These are phyloP conservation scores for Mionectes macconnelli DNA, from an alignment of 2,113 vertebrate genomes.

Conservation along the genomic window DNA sequence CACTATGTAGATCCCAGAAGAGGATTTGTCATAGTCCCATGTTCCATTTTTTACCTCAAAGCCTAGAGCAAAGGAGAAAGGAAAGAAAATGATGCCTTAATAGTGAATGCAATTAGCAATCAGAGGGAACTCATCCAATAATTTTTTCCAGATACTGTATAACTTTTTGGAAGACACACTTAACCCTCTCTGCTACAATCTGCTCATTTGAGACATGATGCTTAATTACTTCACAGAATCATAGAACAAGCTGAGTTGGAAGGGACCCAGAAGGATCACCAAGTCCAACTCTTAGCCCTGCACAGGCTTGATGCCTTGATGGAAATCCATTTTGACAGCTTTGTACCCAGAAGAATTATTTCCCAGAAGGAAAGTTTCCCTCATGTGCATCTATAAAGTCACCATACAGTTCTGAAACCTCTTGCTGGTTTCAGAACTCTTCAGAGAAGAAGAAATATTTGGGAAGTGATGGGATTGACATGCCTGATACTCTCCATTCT, in stretches of 20 bases:
- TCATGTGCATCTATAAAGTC: not conserved
- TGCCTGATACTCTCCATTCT: not conserved
- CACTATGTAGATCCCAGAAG: not conserved
- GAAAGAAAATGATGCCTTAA: constrained; percentile 19
- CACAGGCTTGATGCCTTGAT: not conserved
- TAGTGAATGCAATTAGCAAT: not conserved
- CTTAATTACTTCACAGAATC: not conserved
- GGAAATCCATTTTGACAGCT: not conserved
- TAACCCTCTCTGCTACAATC: not conserved
- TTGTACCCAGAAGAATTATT: not conserved
- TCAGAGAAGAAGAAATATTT: not conserved
- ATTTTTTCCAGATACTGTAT: not conserved
- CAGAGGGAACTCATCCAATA: not conserved
- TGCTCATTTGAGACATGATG: not conserved
- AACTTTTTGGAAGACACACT: not conserved
- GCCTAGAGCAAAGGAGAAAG: not conserved
- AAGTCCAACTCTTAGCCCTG: not conserved
- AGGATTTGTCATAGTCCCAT: not conserved
- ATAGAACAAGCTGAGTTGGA: not conserved
- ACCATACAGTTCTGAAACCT: not conserved
- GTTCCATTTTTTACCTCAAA: constrained; percentile 42
- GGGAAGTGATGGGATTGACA: not conserved
- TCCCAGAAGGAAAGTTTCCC: not conserved
- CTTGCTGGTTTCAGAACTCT: not conserved
- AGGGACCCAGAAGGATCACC: not conserved